Evolutionary conservation across 1,140 invertebrate species (phyloP).

Genomic region (Meloidogyne floridensis): DNA sequence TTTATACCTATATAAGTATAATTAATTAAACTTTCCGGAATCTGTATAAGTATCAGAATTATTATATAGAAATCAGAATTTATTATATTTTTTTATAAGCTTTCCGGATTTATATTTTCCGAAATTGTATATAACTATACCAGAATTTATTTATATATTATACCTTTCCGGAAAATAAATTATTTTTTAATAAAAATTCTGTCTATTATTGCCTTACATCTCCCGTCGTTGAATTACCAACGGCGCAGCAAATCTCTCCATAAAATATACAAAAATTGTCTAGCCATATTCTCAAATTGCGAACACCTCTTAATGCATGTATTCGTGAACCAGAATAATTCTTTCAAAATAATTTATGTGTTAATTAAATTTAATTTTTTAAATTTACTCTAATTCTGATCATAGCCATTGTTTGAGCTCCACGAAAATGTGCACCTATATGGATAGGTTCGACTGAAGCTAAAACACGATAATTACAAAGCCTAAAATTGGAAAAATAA

Average conservation of each 20-base stretch:
- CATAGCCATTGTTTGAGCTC: constrained; percentile 44
- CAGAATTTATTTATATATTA: background rate
- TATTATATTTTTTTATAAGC: too few relatives aligned
- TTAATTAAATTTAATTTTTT: background rate
- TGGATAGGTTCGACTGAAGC: constrained; percentile 35
- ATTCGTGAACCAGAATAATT: constrained; percentile 51
- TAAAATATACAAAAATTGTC: constrained; percentile 51
- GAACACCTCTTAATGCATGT: constrained; percentile 50
- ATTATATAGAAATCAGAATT: too few relatives aligned
- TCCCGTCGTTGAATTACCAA: constrained; percentile 32
- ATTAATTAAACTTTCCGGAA: too few relatives aligned
- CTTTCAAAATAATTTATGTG: constrained; percentile 19
- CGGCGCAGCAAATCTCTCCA: constrained; percentile 55
- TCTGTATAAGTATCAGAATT: too few relatives aligned
- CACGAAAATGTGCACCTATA: constrained; percentile 32
- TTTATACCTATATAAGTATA: too few relatives aligned
- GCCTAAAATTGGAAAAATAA: constrained; percentile 29
- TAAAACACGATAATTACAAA: constrained; percentile 42
- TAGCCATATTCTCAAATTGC: constrained; percentile 40
- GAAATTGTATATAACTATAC: too few relatives aligned
- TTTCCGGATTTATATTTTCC: too few relatives aligned
- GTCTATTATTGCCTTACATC: constrained; percentile 9
- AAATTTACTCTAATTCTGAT: constrained; percentile 49
- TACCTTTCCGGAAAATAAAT: background rate
- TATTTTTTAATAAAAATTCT: background rate